These are phyloP conservation scores for Ovibos moschatus DNA, from an alignment of 2,113 vertebrate genomes.

Conservation along the genomic window DNA sequence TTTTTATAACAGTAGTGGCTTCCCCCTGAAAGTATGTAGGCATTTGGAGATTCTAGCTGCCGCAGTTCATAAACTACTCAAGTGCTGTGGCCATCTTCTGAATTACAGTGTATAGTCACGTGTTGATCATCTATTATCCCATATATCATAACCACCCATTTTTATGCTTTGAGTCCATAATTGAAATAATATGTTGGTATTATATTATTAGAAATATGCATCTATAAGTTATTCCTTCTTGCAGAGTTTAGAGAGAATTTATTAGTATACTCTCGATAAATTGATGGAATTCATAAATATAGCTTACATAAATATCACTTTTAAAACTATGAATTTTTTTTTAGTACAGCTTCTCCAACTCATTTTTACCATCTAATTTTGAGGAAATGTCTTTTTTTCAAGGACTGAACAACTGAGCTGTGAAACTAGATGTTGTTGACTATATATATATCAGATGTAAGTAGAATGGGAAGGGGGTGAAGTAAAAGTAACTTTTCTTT, in stretches of 20 bases:
- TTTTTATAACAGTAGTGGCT: not conserved
- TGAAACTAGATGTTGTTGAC: slow-evolving; percentile 65
- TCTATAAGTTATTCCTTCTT: not conserved
- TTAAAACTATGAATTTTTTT: not conserved
- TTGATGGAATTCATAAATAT: not conserved
- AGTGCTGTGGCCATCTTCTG: not conserved
- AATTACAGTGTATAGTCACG: slow-evolving; percentile 27
- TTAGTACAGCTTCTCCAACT: not conserved
- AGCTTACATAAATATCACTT: slow-evolving; percentile 49
- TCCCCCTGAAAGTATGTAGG: not conserved
- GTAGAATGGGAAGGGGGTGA: not conserved
- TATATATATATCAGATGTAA: slow-evolving; percentile 15
- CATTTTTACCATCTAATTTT: slow-evolving; percentile 37
- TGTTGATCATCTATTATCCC: slow-evolving; percentile 36
- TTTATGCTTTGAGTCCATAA: slow-evolving; percentile 14
- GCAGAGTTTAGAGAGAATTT: slow-evolving; percentile 9
- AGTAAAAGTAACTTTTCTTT: slow-evolving; percentile 12
- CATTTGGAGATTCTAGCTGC: slow-evolving; percentile 13
- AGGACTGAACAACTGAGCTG: slow-evolving; percentile 65
- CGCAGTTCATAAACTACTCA: slow-evolving; percentile 27
- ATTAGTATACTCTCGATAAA: slow-evolving; percentile 38
- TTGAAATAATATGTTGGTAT: slow-evolving; percentile 37
- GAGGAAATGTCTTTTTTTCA: slow-evolving; percentile 53
- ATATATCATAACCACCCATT: slow-evolving; percentile 1
- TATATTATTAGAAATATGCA: slow-evolving; percentile 33